phyloP scores from a whole-genome alignment of 2,113 vertebrate species.

The Synodontis membranacea region DNA sequence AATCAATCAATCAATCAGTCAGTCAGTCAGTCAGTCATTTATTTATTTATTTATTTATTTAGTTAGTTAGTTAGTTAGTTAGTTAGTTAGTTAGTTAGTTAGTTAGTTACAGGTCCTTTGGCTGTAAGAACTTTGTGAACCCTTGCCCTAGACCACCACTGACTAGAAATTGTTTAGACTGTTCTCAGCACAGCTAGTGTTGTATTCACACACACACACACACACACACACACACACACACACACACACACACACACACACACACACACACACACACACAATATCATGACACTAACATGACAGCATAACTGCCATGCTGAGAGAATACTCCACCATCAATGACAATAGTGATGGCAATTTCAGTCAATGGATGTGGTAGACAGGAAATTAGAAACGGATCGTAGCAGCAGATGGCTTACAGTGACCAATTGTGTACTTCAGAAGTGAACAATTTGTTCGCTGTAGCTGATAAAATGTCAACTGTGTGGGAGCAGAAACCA shows the following conservation, averaged over 20 bases:
- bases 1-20: too few species aligned
- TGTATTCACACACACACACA: neutral
- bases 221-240: neutral
- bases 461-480: neutral
- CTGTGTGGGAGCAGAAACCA: neutral
- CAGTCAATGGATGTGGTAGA: neutral
- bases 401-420: conserved; percentile 2
- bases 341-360: neutral
- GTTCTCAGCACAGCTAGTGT: neutral
- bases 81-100: too few species aligned
- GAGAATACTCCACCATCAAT: neutral
- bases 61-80: too few species aligned
- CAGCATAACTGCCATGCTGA: neutral
- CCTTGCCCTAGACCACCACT: neutral
- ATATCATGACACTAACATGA: neutral
- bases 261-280: neutral
- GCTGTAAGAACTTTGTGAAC: neutral
- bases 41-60: too few species aligned
- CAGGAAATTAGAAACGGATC: conserved; percentile 7
- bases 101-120: too few species aligned
- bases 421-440: neutral
- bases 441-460: neutral
- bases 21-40: too few species aligned
- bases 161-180: neutral
- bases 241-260: neutral